These are phyloP conservation scores for Cebidichthys violaceus DNA, from an alignment of 2,113 vertebrate genomes.

Conservation along the genomic window DNA sequence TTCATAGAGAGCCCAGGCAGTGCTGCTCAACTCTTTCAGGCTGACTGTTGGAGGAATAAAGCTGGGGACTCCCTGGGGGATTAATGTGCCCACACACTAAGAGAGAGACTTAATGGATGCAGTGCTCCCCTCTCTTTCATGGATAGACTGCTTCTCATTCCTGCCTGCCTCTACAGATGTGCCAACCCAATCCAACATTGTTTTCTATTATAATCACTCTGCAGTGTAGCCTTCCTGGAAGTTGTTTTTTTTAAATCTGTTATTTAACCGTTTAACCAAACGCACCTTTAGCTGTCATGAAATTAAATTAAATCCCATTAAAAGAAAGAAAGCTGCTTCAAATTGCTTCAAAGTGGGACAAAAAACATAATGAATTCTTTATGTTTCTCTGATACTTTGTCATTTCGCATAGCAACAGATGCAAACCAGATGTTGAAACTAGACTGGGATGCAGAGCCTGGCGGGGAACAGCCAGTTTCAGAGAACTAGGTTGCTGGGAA, in stretches of 20 bases:
- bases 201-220: not conserved
- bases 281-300: not conserved
- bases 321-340: not conserved
- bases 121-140: not conserved
- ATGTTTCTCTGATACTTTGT: slow-evolving; percentile 23
- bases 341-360: not conserved
- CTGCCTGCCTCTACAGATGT: not conserved
- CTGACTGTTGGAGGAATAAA: not conserved
- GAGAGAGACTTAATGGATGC: not conserved
- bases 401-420: slow-evolving; percentile 22
- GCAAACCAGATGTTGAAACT: not conserved
- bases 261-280: not conserved
- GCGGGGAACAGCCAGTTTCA: slow-evolving; percentile 27
- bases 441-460: slow-evolving; percentile 41
- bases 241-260: not conserved
- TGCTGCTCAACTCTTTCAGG: not conserved
- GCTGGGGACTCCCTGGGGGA: not conserved
- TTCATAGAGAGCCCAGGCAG: not conserved
- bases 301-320: not conserved
- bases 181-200: not conserved
- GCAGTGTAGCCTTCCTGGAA: not conserved
- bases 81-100: not conserved
- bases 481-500: slow-evolving; percentile 47
- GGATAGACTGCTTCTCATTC: not conserved
- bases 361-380: slow-evolving; percentile 5